phyloP scores from a whole-genome alignment of 2,888 invertebrate genomes.

The Drosophila siamana region DNA sequence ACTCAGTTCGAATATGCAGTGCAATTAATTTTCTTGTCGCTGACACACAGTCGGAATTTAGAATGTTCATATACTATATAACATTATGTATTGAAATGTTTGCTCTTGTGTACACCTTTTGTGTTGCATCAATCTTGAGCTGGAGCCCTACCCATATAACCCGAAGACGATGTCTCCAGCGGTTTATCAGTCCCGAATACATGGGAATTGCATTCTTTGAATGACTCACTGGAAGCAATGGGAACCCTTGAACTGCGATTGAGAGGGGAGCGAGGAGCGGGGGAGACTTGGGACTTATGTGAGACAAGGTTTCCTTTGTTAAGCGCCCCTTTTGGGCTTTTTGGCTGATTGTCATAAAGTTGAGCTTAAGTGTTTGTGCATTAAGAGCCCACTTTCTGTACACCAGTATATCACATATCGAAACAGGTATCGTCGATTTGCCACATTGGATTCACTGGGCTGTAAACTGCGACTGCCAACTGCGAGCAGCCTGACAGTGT shows the following conservation, averaged over 20 bases:
- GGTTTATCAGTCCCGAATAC: conserved; percentile 52
- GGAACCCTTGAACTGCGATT: conserved; percentile 25
- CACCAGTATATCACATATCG: conserved; percentile 30
- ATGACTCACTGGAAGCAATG: conserved; percentile 45
- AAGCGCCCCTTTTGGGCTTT: conserved; percentile 4
- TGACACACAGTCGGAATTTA: background rate
- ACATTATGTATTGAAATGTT: conserved; percentile 9
- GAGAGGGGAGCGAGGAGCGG: too few relatives aligned
- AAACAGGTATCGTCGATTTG: conserved; percentile 52
- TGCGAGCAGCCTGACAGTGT: conserved; percentile 28
- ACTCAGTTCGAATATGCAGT: background rate
- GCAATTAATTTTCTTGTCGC: conserved; percentile 7
- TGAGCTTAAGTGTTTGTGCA: conserved; percentile 60
- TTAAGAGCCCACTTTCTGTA: conserved; percentile 36
- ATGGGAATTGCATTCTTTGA: conserved; percentile 55
- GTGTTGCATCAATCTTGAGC: conserved; percentile 43
- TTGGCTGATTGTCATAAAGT: conserved; percentile 56
- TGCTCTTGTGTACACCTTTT: conserved; percentile 30
- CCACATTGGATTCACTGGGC: conserved; percentile 28
- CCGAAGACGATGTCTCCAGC: conserved; percentile 17
- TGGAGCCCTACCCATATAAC: conserved; percentile 44
- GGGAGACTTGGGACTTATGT: background rate
- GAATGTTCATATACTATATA: conserved; percentile 7
- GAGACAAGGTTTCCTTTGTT: conserved; percentile 47
- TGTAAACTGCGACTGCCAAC: conserved; percentile 26